Evolutionary conservation across 1,140 invertebrate species (phyloP).

Genomic region (Thalassaphorura encarpata): DNA sequence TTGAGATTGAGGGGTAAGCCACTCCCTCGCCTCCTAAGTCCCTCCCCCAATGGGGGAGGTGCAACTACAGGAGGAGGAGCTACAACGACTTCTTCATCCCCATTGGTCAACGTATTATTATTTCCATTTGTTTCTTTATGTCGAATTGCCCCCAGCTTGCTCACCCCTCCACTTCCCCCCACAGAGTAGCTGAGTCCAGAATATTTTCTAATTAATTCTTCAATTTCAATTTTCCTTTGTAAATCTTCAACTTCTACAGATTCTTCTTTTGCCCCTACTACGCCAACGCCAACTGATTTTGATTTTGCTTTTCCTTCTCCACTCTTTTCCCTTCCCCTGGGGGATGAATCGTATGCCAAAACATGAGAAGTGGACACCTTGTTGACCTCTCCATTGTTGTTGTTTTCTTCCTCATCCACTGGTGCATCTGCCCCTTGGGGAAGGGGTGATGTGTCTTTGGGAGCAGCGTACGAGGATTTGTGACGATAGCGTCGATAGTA

Average conservation of each 20-base stretch:
- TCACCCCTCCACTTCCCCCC: too few species aligned
- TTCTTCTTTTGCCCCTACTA: neutral
- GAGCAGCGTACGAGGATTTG: too few species aligned
- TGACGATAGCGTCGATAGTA: conserved; percentile 28
- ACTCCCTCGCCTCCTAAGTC: too few species aligned
- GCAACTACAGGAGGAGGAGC: too few species aligned
- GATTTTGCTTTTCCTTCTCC: neutral
- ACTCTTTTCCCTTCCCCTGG: conserved; percentile 16
- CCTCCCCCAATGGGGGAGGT: too few species aligned
- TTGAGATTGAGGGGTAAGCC: too few species aligned
- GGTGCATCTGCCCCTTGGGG: neutral
- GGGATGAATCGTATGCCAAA: conserved; percentile 27
- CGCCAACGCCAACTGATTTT: conserved; percentile 17
- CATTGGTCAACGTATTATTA: too few species aligned
- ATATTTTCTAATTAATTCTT: conserved; percentile 31
- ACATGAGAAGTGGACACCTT: conserved; percentile 27
- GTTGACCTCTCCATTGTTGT: neutral
- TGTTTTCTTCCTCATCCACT: neutral
- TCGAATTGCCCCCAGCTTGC: too few species aligned
- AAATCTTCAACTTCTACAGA: conserved; percentile 19
- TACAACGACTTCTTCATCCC: too few species aligned
- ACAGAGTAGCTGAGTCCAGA: too few species aligned
- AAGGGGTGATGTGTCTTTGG: conserved; percentile 24
- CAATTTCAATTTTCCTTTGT: conserved; percentile 29
- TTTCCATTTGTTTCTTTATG: too few species aligned